Evolutionary conservation across 2,797 vertebrate species (phyloP).

Genomic region (Tenualosa thibaudeaui): DNA sequence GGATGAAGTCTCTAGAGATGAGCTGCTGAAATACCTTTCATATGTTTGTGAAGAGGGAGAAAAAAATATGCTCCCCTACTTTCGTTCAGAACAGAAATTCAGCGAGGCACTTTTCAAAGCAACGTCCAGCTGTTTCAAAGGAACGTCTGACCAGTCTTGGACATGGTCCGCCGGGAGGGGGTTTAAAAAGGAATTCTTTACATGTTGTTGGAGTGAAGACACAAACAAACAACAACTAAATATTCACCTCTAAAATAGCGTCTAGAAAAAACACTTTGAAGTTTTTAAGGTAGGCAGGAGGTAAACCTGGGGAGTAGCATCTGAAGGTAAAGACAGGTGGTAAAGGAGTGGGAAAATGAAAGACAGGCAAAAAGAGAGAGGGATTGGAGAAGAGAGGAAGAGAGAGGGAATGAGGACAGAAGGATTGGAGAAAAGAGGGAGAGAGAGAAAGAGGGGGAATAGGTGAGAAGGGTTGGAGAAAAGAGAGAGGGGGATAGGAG

Average conservation of each 20-base stretch:
- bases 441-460: neutral
- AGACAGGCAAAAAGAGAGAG: neutral
- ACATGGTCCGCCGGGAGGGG: neutral
- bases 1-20: neutral
- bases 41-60: neutral
- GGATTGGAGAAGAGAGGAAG: neutral
- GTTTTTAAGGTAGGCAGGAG: neutral
- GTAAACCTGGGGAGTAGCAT: neutral
- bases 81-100: neutral
- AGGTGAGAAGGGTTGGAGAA: neutral
- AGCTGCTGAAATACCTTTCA: neutral
- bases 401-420: too few species aligned
- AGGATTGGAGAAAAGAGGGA: neutral
- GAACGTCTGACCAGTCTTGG: neutral
- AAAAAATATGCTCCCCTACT: neutral
- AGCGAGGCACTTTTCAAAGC: neutral
- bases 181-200: neutral
- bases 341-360: neutral
- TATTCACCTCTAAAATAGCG: neutral
- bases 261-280: constrained; percentile 5
- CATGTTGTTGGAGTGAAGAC: neutral
- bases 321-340: neutral
- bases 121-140: constrained; percentile 8
- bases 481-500: neutral
- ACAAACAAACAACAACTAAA: constrained; percentile 7